Evolutionary conservation across 2,113 vertebrate species (phyloP).

Genomic region (Rallus limicola): DNA sequence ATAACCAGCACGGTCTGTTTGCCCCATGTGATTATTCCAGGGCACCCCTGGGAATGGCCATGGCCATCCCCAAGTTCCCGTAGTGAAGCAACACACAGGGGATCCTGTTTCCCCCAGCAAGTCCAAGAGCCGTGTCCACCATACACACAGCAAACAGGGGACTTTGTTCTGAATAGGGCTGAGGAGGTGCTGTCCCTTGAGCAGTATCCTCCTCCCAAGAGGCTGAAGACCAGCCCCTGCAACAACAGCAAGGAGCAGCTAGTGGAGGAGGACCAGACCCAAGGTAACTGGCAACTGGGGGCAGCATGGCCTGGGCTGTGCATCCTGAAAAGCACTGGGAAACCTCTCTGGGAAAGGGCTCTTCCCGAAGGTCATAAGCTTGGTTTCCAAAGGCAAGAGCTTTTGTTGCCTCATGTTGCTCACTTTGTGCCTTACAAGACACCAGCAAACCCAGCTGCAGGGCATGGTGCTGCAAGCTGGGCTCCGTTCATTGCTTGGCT

Average conservation of each 20-base stretch:
- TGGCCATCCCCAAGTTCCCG: background rate
- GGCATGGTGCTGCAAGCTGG: background rate
- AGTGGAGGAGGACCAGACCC: conserved; percentile 82
- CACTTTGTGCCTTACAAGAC: background rate
- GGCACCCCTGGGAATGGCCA: background rate
- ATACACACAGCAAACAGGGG: no score
- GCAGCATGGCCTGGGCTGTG: fast-evolving
- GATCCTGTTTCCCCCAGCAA: no score
- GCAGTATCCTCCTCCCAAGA: conserved; percentile 82
- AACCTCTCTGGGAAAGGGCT: background rate
- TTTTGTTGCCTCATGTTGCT: background rate
- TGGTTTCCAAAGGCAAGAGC: background rate
- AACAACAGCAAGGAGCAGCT: conserved; percentile 75
- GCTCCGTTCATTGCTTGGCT: background rate
- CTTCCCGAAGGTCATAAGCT: background rate
- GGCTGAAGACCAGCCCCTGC: conserved; percentile 76
- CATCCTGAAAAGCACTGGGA: background rate
- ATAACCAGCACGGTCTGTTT: fast-evolving
- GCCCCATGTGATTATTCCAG: background rate
- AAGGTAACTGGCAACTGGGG: conserved; percentile 46
- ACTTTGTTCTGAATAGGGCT: background rate
- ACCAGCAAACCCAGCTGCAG: background rate
- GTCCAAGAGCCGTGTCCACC: no score
- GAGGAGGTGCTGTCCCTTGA: conserved; percentile 79
- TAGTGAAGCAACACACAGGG: fast-evolving